These are phyloP conservation scores for Megaleporinus macrocephalus DNA, from an alignment of 2,113 vertebrate species.

Conservation along the genomic window DNA sequence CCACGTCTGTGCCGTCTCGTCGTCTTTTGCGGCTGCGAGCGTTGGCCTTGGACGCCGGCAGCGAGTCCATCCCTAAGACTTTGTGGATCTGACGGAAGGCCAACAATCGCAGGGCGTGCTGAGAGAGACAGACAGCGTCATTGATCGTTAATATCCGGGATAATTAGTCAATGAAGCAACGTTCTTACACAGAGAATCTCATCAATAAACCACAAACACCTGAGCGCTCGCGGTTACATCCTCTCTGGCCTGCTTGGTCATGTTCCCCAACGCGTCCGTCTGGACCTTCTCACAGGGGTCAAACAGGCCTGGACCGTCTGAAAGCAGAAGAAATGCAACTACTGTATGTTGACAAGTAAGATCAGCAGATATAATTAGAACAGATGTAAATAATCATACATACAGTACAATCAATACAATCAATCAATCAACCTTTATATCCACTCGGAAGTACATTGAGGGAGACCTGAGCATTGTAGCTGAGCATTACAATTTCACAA, in stretches of 20 bases:
- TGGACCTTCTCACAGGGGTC: conserved; percentile 83
- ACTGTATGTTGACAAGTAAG: too few species aligned
- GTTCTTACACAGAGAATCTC: too few species aligned
- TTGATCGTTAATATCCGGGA: not conserved
- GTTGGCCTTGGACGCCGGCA: conserved; percentile 66
- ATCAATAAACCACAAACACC: too few species aligned
- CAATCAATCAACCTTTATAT: too few species aligned
- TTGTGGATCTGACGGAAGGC: conserved; percentile 81
- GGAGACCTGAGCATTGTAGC: too few species aligned
- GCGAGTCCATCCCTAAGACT: conserved; percentile 75
- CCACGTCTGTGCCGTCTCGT: conserved; percentile 60
- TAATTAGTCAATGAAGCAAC: too few species aligned
- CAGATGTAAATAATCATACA: too few species aligned
- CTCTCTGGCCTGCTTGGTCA: conserved; percentile 78
- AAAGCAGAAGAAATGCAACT: not conserved
- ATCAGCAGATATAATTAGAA: not conserved
- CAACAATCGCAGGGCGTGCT: conserved; percentile 78
- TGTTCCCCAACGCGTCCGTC: conserved; percentile 70
- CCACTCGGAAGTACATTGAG: too few species aligned
- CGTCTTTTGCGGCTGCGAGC: conserved; percentile 76
- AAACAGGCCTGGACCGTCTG: conserved; percentile 83
- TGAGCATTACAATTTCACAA: too few species aligned
- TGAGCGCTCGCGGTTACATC: conserved; percentile 80
- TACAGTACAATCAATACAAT: too few species aligned
- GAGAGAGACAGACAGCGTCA: conserved; percentile 33